Evolutionary conservation across 1,140 invertebrate species (phyloP).

Genomic region (Pogonus chalceus): DNA sequence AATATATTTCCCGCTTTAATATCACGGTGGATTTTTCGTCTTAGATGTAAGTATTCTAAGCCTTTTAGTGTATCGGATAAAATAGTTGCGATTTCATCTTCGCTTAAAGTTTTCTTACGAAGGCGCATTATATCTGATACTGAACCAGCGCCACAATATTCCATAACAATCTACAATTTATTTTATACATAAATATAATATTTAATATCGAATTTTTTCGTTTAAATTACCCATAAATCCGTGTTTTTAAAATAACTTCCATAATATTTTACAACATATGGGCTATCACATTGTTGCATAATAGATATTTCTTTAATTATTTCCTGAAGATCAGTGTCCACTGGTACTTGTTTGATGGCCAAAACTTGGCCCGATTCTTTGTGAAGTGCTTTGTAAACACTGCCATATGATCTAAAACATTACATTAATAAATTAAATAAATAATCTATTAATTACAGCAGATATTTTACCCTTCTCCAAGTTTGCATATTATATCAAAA

Average conservation of each 20-base stretch:
- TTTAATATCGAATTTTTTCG: conserved; percentile 9
- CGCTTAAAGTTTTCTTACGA: conserved; percentile 84
- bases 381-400: conserved; percentile 85
- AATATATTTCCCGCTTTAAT: conserved; percentile 96
- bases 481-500: conserved; percentile 94
- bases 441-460: conserved; percentile 35
- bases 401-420: conserved; percentile 58
- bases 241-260: conserved; percentile 98
- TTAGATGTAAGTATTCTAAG: conserved; percentile 84
- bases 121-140: conserved; percentile 97
- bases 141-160: conserved; percentile 95
- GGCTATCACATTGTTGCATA: conserved; percentile 98
- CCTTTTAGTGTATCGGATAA: conserved; percentile 90
- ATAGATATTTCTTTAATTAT: conserved; percentile 99
- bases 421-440: conserved; percentile 12
- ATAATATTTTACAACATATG: conserved; percentile 96
- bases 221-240: conserved; percentile 86
- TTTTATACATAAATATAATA: not conserved
- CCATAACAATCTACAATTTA: conserved; percentile 86
- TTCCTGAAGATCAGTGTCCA: conserved; percentile 95
- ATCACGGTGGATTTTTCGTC: conserved; percentile 88
- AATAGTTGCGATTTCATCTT: conserved; percentile 92
- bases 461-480: conserved; percentile 80
- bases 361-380: conserved; percentile 92
- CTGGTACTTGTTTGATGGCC: conserved; percentile 95